Conservation (phyloP, 2,888 invertebrate species). For the Ennomos erosarius region DNA sequence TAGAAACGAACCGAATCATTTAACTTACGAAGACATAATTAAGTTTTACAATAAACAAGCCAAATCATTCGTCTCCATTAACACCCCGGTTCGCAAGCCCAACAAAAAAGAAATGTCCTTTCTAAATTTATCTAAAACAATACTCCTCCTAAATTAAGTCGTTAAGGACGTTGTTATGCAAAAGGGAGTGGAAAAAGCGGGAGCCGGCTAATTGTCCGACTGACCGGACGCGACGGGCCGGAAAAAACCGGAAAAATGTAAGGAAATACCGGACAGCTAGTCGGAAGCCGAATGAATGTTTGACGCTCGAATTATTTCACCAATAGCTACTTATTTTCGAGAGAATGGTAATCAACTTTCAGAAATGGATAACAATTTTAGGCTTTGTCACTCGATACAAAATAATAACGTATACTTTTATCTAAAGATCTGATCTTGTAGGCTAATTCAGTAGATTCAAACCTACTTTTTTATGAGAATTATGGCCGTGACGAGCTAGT, state of each 20-base stretch:
- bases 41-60: conserved; percentile 17
- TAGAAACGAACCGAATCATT: conserved; percentile 2
- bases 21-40: conserved; percentile 15
- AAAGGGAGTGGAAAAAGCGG: conserved; percentile 30
- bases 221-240: conserved; percentile 33
- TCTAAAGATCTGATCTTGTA: too few relatives aligned
- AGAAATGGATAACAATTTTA: conserved; percentile 3
- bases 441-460: too few relatives aligned
- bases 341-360: conserved; percentile 11
- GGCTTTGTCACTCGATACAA: too few relatives aligned
- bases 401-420: too few relatives aligned
- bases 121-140: conserved; percentile 27
- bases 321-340: conserved; percentile 30
- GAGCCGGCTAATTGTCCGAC: conserved; percentile 30
- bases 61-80: conserved; percentile 23
- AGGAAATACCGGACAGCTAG: conserved; percentile 37
- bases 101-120: conserved; percentile 26
- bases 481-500: too few relatives aligned
- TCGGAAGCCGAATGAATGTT: conserved; percentile 28
- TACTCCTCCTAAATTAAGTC: conserved; percentile 28
- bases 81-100: conserved; percentile 16
- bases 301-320: conserved; percentile 27
- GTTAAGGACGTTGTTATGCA: conserved; percentile 32
- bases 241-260: conserved; percentile 36
- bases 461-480: too few relatives aligned